Evolutionary conservation across 37 sponge, comb jelly and placozoan species (phyloP).

Genomic region (Hormiphora californensis): DNA sequence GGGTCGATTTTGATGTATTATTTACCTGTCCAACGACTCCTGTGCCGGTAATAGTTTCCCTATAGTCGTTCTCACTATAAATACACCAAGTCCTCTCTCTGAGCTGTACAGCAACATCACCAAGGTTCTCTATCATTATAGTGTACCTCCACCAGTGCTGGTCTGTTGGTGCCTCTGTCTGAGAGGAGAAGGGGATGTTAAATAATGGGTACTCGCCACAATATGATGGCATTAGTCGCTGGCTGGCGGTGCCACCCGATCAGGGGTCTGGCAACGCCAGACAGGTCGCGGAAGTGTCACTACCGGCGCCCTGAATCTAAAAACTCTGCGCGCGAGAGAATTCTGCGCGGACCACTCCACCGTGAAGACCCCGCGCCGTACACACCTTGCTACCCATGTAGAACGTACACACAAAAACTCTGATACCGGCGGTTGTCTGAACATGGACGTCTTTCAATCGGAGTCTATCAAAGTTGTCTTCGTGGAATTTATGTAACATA

Average conservation of each 20-base stretch:
- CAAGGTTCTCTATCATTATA: conserved; percentile 84
- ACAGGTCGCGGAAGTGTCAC: too few relatives aligned
- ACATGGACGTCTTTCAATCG: conserved; percentile 76
- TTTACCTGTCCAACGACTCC: conserved; percentile 91
- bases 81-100: conserved; percentile 86
- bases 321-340: too few relatives aligned
- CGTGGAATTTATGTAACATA: conserved; percentile 58
- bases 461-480: conserved; percentile 78
- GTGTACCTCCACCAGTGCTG: conserved; percentile 78
- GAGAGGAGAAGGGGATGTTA: too few relatives aligned
- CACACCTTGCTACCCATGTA: conserved; percentile 80
- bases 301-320: too few relatives aligned
- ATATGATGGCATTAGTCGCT: too few relatives aligned
- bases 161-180: background rate
- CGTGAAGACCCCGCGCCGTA: too few relatives aligned
- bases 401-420: conserved; percentile 88
- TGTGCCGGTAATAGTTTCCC: conserved; percentile 81
- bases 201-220: too few relatives aligned
- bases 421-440: conserved; percentile 74
- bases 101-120: conserved; percentile 66
- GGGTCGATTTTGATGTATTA: too few relatives aligned
- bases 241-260: too few relatives aligned
- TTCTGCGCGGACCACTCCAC: too few relatives aligned
- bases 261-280: too few relatives aligned
- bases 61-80: conserved; percentile 64